A percentile compares a stretch with the other conserved stretches of the same genome.
Conservation (phyloP, 1,140 invertebrate species). For the Phortica variegata region DNA sequence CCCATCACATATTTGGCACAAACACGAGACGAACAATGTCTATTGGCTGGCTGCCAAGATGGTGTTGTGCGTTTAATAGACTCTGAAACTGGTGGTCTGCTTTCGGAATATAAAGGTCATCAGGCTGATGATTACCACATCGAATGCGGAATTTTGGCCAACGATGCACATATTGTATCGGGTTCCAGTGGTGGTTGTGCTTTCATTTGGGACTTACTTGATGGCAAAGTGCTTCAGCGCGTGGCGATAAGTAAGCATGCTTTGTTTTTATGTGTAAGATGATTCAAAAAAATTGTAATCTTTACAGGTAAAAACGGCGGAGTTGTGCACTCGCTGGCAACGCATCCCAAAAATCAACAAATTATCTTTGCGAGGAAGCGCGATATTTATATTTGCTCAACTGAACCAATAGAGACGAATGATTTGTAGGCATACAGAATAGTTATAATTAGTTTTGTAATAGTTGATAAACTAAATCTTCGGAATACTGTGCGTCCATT, state of each 20-base stretch:
- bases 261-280: not conserved
- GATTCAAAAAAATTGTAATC: constrained; percentile 7
- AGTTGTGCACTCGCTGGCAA: constrained; percentile 68
- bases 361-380: constrained; percentile 67
- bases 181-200: constrained; percentile 85
- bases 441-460: too few species aligned
- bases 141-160: constrained; percentile 80
- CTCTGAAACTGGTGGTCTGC: constrained; percentile 80
- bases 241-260: constrained; percentile 53
- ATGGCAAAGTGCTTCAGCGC: constrained; percentile 65
- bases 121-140: constrained; percentile 76
- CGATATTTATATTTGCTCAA: constrained; percentile 66
- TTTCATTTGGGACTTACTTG: constrained; percentile 86
- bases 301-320: constrained; percentile 53
- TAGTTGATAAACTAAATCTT: too few species aligned
- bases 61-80: constrained; percentile 83
- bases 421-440: constrained; percentile 14
- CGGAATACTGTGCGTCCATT: too few species aligned
- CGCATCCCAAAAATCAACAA: constrained; percentile 70
- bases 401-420: constrained; percentile 42
- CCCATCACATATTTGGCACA: constrained; percentile 74
- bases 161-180: constrained; percentile 81
- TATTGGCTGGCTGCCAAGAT: constrained; percentile 80
- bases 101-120: constrained; percentile 80
- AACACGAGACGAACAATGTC: constrained; percentile 69